A percentile compares a stretch with the other conserved stretches of the same genome.
phyloP scores from a whole-genome alignment of 2,797 vertebrate genomes.

The Halcyon smyrnensis region DNA sequence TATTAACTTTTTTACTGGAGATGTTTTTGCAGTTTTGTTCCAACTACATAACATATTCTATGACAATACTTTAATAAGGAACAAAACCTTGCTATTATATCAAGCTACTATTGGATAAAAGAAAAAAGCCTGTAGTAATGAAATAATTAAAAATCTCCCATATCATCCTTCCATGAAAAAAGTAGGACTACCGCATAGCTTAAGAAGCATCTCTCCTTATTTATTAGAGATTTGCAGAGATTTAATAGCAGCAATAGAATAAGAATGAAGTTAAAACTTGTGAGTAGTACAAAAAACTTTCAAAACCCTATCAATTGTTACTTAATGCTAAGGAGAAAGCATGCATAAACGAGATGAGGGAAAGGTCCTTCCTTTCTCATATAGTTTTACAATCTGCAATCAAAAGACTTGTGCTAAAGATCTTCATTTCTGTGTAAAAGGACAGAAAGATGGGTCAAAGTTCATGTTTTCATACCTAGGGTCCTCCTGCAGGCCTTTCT shows the following conservation, averaged over 20 bases:
- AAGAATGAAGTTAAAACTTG: not conserved
- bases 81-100: slow-evolving; percentile 2
- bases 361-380: not conserved
- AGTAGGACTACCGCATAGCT: not conserved
- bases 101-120: not conserved
- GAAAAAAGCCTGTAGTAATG: not conserved
- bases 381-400: not conserved
- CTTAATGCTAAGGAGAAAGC: not conserved
- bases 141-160: not conserved
- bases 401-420: not conserved
- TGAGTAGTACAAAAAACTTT: not conserved
- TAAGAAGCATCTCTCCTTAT: not conserved
- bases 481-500: not conserved
- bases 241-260: not conserved
- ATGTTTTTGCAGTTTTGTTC: not conserved
- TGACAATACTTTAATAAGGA: not conserved
- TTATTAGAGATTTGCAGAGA: slow-evolving; percentile 22
- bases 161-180: not conserved
- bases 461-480: not conserved
- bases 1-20: not conserved
- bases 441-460: not conserved
- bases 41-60: not conserved
- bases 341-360: not conserved
- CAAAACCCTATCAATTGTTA: not conserved
- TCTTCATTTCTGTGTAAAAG: not conserved